Conservation (phyloP, 1,140 invertebrate genomes). For the Aporrectodea caliginosa region DNA sequence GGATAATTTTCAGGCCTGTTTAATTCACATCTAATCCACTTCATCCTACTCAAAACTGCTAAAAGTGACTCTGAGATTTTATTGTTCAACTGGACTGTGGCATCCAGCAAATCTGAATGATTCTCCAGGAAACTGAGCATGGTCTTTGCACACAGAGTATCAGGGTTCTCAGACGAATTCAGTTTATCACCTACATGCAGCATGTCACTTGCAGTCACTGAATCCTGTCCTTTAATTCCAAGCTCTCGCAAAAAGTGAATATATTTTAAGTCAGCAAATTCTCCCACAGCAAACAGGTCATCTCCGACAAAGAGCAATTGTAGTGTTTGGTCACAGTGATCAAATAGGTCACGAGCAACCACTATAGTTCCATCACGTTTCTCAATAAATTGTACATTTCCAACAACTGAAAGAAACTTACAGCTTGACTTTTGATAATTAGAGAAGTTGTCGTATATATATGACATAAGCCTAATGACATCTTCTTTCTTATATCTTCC, state of each 20-base stretch:
- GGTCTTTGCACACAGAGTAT: too few species aligned
- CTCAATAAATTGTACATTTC: neutral
- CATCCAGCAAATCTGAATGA: too few species aligned
- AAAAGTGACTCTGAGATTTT: too few species aligned
- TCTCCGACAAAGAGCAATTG: neutral
- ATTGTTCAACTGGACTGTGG: too few species aligned
- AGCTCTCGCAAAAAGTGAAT: neutral
- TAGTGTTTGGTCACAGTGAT: neutral
- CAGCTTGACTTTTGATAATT: neutral
- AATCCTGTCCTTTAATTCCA: neutral
- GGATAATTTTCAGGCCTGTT: constrained; percentile 11
- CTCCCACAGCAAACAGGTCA: neutral
- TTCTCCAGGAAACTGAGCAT: too few species aligned
- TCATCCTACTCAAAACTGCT: too few species aligned
- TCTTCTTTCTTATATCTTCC: neutral
- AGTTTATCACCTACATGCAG: neutral
- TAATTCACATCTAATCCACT: neutral
- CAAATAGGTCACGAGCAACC: neutral
- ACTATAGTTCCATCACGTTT: neutral
- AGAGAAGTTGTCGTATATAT: neutral
- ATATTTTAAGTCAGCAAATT: neutral
- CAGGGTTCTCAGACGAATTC: too few species aligned
- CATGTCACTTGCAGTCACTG: neutral
- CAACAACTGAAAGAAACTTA: neutral
- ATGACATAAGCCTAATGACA: neutral